Evolutionary conservation across 1,140 invertebrate species (phyloP), one percentile per base, ranked within the genome.

Genomic region (Aphis craccivora): DNA sequence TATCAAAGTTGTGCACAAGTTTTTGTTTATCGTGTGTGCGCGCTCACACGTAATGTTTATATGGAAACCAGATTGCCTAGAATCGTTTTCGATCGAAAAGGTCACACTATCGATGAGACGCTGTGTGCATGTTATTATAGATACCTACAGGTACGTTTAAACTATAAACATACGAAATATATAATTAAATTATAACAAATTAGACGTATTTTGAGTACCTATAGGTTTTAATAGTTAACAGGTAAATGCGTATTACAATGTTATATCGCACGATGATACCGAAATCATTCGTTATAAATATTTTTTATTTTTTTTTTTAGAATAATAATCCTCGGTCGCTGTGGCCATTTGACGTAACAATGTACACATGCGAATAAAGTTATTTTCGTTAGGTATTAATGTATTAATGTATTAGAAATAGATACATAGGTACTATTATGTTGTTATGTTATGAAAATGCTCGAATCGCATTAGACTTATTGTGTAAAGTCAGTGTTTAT

Each of bases 11-110:
- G 55, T 60, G 60, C 45, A 43, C 40, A 67, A 30, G 40, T 91
- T 43, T 67, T 14, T 76, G 8, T 67, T 67, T 91, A 55, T 45
- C 48, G 51, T 43, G 37, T 91, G 53, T 91, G 40, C 11, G 23
- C 22, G 60, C n/a, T 45, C 43, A 40, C 5, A 35, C 23, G 22
- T 37, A 55, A 90, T 91, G 37, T 51, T 48, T 51, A 83, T 81
- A 83, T 84, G 76, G 67, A 92, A 92, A 92, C 91, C 91, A 84
- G 91, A 92, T 92, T 83, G 76, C 91, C 91, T 92, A 92, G 67
- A 92, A 92, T 83, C 67, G 60, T 81, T 45, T 51, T 76, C 90
- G 22, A 92, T 81, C 88, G 20, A 92, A 92, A 92, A 92, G 91
- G 91, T 92, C n/a, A 92, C 43, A 37, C 22, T 67, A 18, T 35